Conservation (phyloP, 2,888 invertebrate genomes). For the Callosobruchus maculatus region DNA sequence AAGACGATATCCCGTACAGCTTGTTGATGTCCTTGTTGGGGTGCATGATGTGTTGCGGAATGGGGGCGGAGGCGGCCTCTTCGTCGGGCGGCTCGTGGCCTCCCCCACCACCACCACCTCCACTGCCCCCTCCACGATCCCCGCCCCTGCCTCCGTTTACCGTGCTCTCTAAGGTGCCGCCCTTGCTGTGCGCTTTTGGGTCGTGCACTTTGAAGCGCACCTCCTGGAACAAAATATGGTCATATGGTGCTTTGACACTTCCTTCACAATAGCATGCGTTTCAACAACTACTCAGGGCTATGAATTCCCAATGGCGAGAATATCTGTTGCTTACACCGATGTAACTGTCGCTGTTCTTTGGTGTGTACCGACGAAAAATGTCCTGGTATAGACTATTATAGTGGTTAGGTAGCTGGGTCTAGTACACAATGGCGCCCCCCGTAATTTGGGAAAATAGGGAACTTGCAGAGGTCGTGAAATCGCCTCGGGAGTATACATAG, state of each 20-base stretch:
- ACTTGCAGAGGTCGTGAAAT: no score
- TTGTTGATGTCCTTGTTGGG: slow-evolving; percentile 92
- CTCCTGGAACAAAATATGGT: slow-evolving; percentile 68
- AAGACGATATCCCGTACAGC: slow-evolving; percentile 87
- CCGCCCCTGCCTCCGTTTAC: slow-evolving; percentile 76
- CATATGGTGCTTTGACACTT: neutral
- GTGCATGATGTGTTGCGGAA: slow-evolving; percentile 75
- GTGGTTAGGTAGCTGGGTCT: no score
- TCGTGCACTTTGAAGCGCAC: slow-evolving; percentile 94
- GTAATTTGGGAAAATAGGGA: no score
- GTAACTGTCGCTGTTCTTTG: no score
- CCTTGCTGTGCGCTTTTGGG: slow-evolving; percentile 90
- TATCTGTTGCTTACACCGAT: no score
- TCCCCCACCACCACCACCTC: slow-evolving; percentile 57
- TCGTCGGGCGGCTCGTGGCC: slow-evolving; percentile 61
- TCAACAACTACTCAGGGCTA: neutral
- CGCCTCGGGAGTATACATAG: no score
- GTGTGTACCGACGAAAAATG: no score
- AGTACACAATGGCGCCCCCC: no score
- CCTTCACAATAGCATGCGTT: neutral
- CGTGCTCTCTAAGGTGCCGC: slow-evolving; percentile 86
- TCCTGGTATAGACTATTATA: no score
- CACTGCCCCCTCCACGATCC: slow-evolving; percentile 56
- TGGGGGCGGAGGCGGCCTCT: slow-evolving; percentile 60
- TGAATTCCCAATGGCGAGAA: no score